These are phyloP conservation scores for Mustela lutreola DNA, from an alignment of 2,113 vertebrate species.

Conservation along the genomic window DNA sequence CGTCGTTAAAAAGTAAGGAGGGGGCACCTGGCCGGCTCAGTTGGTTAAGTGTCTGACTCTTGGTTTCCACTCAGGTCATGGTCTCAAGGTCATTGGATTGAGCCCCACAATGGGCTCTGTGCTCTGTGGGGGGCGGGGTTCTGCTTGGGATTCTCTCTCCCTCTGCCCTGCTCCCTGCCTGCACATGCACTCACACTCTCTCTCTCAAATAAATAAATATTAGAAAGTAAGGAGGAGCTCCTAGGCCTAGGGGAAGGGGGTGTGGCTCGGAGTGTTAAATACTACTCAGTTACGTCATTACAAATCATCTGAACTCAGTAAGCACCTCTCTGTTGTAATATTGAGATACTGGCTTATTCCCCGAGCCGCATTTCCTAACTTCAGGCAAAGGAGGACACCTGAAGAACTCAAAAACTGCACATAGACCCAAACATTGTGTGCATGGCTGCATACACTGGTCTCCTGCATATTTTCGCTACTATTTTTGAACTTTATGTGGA, in stretches of 20 bases:
- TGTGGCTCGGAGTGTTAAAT: not conserved
- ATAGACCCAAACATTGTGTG: not conserved
- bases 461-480: not conserved
- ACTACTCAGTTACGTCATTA: not conserved
- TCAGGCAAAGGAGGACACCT: not conserved
- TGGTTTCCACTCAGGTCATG: no score
- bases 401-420: not conserved
- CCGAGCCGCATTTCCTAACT: not conserved
- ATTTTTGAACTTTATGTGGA: not conserved
- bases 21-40: no score
- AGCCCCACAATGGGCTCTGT: no score
- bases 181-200: not conserved
- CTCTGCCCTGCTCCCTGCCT: no score
- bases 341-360: not conserved
- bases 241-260: no score
- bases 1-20: conserved; percentile 32
- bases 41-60: not conserved
- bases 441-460: not conserved
- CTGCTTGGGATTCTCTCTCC: not conserved
- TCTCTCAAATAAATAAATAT: not conserved
- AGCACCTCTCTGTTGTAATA: not conserved
- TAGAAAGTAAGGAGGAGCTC: conserved; percentile 1
- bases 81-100: no score
- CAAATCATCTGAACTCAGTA: not conserved
- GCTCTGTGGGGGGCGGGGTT: no score